These are phyloP conservation scores for Tapirus indicus DNA, from an alignment of 2,797 vertebrate genomes.

Conservation along the genomic window DNA sequence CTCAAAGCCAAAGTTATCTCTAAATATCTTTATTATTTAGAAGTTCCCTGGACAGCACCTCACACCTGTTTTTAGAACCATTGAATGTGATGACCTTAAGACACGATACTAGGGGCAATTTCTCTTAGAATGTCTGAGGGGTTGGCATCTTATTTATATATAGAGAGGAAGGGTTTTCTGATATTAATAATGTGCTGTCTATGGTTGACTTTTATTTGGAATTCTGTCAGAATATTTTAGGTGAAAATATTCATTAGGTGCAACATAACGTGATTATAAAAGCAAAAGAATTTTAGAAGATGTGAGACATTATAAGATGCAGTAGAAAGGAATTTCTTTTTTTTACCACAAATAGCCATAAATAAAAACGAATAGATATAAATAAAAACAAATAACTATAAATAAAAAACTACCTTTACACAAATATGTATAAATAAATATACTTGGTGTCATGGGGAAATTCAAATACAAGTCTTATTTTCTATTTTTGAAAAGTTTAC, in stretches of 20 bases:
- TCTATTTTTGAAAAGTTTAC: background rate
- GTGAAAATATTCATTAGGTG: background rate
- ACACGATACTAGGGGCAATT: background rate
- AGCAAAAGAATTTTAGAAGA: background rate
- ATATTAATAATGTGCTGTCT: background rate
- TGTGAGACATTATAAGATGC: background rate
- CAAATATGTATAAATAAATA: background rate
- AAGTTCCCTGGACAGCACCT: background rate
- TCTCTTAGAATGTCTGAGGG: background rate
- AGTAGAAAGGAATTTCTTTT: background rate
- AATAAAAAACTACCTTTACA: background rate
- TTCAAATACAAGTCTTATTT: background rate
- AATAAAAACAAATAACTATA: background rate
- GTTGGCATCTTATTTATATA: background rate
- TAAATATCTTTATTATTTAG: background rate
- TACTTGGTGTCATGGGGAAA: background rate
- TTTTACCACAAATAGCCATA: background rate
- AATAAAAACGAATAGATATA: background rate
- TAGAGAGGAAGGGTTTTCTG: background rate
- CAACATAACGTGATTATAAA: background rate
- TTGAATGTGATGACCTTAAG: background rate
- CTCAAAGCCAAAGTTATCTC: background rate
- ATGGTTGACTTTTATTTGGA: conserved; percentile 32
- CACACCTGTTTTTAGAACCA: background rate
- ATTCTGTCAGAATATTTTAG: conserved; percentile 50